Percentiles rank a stretch among this genome's conserved stretches.
phyloP scores from a whole-genome alignment of 2,888 invertebrate species.

The Petrolisthes cinctipes region DNA sequence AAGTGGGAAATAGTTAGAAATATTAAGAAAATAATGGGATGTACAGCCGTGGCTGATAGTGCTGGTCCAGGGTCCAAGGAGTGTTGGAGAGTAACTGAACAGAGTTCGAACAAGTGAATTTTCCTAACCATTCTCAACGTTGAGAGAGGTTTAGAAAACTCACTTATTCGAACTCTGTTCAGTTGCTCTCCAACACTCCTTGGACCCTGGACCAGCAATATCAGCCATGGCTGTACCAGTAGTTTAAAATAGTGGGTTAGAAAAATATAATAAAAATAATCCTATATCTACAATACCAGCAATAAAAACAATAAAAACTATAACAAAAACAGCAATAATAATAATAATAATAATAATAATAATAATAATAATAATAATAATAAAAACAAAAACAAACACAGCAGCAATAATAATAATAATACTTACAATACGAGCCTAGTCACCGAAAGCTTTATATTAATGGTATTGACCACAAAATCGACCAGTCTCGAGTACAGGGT shows the following conservation, averaged over 20 bases:
- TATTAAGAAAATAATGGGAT: too few relatives aligned
- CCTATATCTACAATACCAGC: not conserved
- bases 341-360: too few relatives aligned
- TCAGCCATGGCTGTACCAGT: not conserved
- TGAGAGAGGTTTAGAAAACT: too few relatives aligned
- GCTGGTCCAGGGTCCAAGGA: too few relatives aligned
- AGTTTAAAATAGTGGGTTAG: not conserved
- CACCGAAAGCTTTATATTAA: constrained; percentile 86
- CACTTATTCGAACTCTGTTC: too few relatives aligned
- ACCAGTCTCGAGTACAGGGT: constrained; percentile 86
- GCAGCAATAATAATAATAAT: constrained; percentile 1
- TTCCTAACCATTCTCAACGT: too few relatives aligned
- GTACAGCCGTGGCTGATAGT: too few relatives aligned
- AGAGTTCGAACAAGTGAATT: too few relatives aligned
- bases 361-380: not conserved
- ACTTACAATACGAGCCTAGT: constrained; percentile 90
- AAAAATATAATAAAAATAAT: not conserved
- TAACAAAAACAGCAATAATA: too few relatives aligned
- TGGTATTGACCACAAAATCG: constrained; percentile 88
- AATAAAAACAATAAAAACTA: too few relatives aligned
- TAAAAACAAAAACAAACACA: not conserved
- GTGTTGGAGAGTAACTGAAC: too few relatives aligned
- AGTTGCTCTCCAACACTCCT: too few relatives aligned
- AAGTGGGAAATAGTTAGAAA: not conserved
- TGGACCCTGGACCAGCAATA: not conserved